Percentiles rank a stretch among this genome's conserved stretches.
Conservation (phyloP, 2,888 invertebrate species). For the Microdon myrmicae region DNA sequence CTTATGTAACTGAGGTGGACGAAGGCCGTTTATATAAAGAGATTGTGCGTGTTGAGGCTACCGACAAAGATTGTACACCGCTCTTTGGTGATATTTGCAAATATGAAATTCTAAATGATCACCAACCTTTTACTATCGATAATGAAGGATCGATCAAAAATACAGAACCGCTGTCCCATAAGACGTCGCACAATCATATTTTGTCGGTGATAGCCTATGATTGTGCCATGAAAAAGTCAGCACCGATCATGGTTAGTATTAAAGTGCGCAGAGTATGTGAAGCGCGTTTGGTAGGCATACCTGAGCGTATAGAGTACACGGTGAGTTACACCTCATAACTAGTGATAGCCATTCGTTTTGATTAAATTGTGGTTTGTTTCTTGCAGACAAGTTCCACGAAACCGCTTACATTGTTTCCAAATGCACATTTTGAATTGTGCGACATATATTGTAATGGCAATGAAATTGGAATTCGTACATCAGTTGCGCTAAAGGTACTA, state of each 20-base stretch:
- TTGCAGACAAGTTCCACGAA: constrained; percentile 62
- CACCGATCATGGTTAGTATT: constrained; percentile 95
- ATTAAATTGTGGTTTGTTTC: constrained; percentile 4
- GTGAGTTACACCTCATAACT: constrained; percentile 54
- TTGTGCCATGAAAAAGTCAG: constrained; percentile 94
- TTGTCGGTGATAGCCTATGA: constrained; percentile 96
- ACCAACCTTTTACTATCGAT: constrained; percentile 91
- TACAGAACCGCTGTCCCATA: constrained; percentile 92
- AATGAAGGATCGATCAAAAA: constrained; percentile 94
- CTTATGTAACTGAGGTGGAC: constrained; percentile 87
- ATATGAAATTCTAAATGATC: constrained; percentile 93
- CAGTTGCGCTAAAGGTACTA: constrained; percentile 63
- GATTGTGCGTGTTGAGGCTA: constrained; percentile 90
- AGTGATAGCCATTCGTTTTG: background rate
- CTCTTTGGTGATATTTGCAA: constrained; percentile 95
- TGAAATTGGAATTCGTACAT: constrained; percentile 62
- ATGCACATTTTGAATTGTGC: constrained; percentile 65
- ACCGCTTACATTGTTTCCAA: constrained; percentile 64
- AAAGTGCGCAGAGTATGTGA: constrained; percentile 86
- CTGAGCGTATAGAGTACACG: constrained; percentile 66
- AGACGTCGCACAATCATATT: constrained; percentile 94
- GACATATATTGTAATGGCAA: constrained; percentile 66
- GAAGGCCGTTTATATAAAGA: constrained; percentile 91
- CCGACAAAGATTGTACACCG: constrained; percentile 94
- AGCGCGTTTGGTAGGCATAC: constrained; percentile 79